These are phyloP conservation scores for Lateolabrax maculatus DNA, from an alignment of 2,797 vertebrate species.

Conservation along the genomic window DNA sequence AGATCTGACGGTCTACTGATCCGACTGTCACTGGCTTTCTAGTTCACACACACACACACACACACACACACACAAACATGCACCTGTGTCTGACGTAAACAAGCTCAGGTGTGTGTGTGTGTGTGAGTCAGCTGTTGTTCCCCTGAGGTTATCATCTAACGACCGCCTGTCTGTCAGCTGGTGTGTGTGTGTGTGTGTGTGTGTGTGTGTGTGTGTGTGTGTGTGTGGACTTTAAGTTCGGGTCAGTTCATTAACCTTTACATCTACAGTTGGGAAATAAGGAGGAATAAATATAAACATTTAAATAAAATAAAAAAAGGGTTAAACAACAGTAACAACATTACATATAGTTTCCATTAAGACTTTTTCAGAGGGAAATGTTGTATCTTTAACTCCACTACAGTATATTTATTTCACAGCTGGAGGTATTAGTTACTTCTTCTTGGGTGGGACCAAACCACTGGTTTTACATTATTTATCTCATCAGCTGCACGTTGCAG, in stretches of 20 bases:
- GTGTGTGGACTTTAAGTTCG: background rate
- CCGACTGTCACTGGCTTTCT: conserved; percentile 1
- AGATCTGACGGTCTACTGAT: background rate
- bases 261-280: background rate
- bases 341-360: too few species aligned
- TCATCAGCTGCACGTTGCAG: too few species aligned
- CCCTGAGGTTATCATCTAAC: conserved; percentile 29
- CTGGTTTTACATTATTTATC: too few species aligned
- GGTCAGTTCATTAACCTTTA: background rate
- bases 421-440: too few species aligned
- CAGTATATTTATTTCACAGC: too few species aligned
- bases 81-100: conserved; percentile 34
- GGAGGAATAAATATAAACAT: too few species aligned
- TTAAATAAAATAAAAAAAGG: too few species aligned
- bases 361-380: too few species aligned
- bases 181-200: conserved; percentile 24
- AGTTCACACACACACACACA: conserved; percentile 21
- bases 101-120: conserved; percentile 54
- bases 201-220: conserved; percentile 5
- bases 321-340: too few species aligned
- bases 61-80: conserved; percentile 20
- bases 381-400: too few species aligned
- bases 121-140: conserved; percentile 33
- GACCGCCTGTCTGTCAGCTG: background rate
- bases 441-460: too few species aligned